Conservation (phyloP, 1,140 invertebrate genomes). For the Cheumatopsyche charites region DNA sequence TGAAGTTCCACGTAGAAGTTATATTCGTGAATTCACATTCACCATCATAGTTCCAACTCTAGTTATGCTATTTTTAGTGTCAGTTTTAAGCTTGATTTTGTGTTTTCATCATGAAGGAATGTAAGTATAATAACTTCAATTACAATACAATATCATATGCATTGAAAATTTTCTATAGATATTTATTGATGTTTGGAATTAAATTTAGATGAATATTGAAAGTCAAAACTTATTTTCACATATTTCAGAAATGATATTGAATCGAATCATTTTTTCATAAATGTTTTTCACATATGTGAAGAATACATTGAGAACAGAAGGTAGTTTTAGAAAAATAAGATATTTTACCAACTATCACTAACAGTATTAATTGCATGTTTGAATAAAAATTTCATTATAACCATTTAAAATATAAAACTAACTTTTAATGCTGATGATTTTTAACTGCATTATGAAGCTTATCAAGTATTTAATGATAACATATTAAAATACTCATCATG, state of each 20-base stretch:
- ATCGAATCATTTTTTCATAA: slow-evolving; percentile 52
- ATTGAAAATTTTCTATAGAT: too few relatives aligned
- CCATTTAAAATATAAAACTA: too few relatives aligned
- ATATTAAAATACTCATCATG: too few relatives aligned
- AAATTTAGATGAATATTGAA: too few relatives aligned
- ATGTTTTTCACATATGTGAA: slow-evolving; percentile 57
- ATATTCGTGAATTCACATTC: slow-evolving; percentile 72
- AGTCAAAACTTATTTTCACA: neutral
- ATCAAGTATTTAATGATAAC: too few relatives aligned
- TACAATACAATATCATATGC: too few relatives aligned
- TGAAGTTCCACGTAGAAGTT: slow-evolving; percentile 72
- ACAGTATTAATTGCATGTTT: too few relatives aligned
- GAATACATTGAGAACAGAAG: slow-evolving; percentile 54
- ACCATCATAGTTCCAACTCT: slow-evolving; percentile 74
- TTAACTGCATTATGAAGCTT: too few relatives aligned
- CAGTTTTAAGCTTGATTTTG: slow-evolving; percentile 72
- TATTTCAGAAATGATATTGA: slow-evolving; percentile 55
- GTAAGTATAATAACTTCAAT: slow-evolving; percentile 65
- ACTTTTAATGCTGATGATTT: too few relatives aligned
- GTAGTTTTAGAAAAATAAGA: slow-evolving; percentile 45
- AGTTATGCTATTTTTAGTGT: slow-evolving; percentile 69
- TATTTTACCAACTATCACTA: too few relatives aligned
- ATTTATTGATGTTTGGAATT: too few relatives aligned
- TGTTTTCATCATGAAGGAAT: slow-evolving; percentile 79
- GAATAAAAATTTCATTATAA: too few relatives aligned